Base-by-base conservation (phyloP, 2,888 invertebrate species). In the Amitus sp. region DNA sequence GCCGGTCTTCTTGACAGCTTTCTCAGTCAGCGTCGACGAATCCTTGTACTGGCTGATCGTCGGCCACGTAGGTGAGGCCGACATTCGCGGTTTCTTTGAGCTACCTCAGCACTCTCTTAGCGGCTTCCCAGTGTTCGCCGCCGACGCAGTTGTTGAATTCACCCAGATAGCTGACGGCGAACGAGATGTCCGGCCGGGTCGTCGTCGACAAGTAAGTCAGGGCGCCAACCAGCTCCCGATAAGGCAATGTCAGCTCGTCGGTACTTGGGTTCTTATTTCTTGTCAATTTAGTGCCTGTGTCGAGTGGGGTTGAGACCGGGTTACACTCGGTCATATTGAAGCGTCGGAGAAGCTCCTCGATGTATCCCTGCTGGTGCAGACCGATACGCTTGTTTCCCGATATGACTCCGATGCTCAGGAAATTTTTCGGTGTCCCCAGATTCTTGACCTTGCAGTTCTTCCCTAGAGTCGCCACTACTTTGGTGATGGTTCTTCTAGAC, bases 351-450 rank as follows among this genome's bases (percentile, higher is more conserved):
- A 55, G 1, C 9, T 48, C 37, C 2, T 23, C 55, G 7, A 75
- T 61, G 42, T 73, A 73, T 5, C 65, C 61, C 17, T 30, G 47
- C 55, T 73, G 71, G 34, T 47, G 33, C 50, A 66, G 23, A 0
- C 2, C 17, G 3, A 62, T 15, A 3, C n/a, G 30, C 2, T 30
- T 28, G 1, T 62, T 13, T 1, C 1, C 18, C 17, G 18, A 28
- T 1, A 7, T 17, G 40, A 73, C 69, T 58, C 72, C 69, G 1
- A 73, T 66, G 12, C 70, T 70, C n/a, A 73, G 47, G 46, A 67
- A 70, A 48, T 65, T 56, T 9, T 42, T 55, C 1, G 56, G 52
- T 28, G 54, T 43, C 7, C 63, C 66, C 1, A 70, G 34, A 40
- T 58, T 56, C 50, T 66, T 68, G 5, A 66, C 45, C 18, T 62